Evolutionary conservation across 1,140 invertebrate species (phyloP).

Genomic region (Aphaenogaster ashmeadi): DNA sequence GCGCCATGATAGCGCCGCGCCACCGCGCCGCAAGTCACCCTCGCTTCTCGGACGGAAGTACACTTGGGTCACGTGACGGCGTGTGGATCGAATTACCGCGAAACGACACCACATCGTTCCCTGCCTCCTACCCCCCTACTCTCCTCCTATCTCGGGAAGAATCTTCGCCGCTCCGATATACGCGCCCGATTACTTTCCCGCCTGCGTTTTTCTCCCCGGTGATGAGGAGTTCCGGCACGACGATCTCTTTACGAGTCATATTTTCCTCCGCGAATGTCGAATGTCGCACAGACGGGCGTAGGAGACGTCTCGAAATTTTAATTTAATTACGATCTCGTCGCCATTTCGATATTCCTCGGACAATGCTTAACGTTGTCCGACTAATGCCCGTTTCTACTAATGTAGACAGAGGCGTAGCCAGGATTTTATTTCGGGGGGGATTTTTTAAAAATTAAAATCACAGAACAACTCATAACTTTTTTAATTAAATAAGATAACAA

Average conservation of each 20-base stretch:
- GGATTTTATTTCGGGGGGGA: no score
- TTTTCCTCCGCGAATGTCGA: constrained; percentile 17
- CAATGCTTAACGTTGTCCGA: background rate
- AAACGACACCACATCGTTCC: constrained; percentile 54
- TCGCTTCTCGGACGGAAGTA: constrained; percentile 65
- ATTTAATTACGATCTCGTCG: background rate
- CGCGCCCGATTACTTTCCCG: constrained; percentile 47
- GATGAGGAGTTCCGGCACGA: constrained; percentile 11
- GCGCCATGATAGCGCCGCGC: constrained; percentile 80
- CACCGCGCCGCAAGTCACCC: constrained; percentile 54
- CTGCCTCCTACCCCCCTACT: background rate
- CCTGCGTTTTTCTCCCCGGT: constrained; percentile 1
- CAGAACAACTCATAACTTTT: no score
- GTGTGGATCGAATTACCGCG: constrained; percentile 73
- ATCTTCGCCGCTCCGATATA: constrained; percentile 39
- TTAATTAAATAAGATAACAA: no score
- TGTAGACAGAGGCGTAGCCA: no score
- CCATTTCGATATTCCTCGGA: background rate
- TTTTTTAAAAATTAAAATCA: no score
- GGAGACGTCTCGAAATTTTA: background rate
- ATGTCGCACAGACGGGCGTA: background rate
- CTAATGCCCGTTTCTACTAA: no score
- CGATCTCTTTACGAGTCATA: constrained; percentile 9
- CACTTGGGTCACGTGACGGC: constrained; percentile 74
- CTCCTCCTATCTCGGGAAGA: constrained; percentile 17